A percentile compares a stretch with the other conserved stretches of the same genome.
phyloP scores from a whole-genome alignment of 2,888 invertebrate genomes.

The Petrophora chlorosata region DNA sequence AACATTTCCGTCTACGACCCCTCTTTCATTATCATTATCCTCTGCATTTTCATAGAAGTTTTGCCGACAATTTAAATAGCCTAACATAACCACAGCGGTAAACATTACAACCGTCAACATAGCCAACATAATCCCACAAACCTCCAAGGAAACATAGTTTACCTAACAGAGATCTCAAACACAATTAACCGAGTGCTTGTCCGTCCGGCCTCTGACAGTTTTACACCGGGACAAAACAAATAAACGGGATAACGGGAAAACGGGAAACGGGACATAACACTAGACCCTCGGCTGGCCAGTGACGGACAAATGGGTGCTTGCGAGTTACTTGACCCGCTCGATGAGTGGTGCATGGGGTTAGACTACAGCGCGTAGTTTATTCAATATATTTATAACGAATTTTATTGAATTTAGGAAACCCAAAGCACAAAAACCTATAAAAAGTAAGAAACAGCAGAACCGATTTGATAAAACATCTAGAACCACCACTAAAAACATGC shows the following conservation, averaged over 20 bases:
- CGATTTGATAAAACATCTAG: too few species aligned
- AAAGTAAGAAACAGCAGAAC: too few species aligned
- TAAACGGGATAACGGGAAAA: slow-evolving; percentile 57
- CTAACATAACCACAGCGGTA: slow-evolving; percentile 10
- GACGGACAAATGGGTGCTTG: slow-evolving; percentile 76
- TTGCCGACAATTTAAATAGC: not conserved
- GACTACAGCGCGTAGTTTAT: too few species aligned
- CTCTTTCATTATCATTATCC: too few species aligned
- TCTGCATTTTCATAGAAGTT: too few species aligned
- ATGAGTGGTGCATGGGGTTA: slow-evolving; percentile 35
- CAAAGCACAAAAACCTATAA: too few species aligned
- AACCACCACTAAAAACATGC: too few species aligned
- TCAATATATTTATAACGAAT: too few species aligned
- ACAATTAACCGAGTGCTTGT: slow-evolving; percentile 23
- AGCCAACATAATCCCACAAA: too few species aligned
- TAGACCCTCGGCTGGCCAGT: slow-evolving; percentile 60
- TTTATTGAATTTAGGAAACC: too few species aligned
- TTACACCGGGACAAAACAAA: slow-evolving; percentile 52
- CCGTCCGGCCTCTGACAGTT: slow-evolving; percentile 14
- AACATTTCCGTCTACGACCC: too few species aligned
- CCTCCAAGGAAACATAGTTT: slow-evolving; percentile 23
- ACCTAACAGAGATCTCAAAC: slow-evolving; percentile 25
- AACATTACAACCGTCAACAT: slow-evolving; percentile 5
- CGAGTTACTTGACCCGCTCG: slow-evolving; percentile 62
- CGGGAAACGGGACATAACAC: slow-evolving; percentile 54